Evolutionary conservation across 2,113 vertebrate genomes (phyloP), one percentile per base, ranked within the genome.

Genomic region (Oreochromis niloticus): DNA sequence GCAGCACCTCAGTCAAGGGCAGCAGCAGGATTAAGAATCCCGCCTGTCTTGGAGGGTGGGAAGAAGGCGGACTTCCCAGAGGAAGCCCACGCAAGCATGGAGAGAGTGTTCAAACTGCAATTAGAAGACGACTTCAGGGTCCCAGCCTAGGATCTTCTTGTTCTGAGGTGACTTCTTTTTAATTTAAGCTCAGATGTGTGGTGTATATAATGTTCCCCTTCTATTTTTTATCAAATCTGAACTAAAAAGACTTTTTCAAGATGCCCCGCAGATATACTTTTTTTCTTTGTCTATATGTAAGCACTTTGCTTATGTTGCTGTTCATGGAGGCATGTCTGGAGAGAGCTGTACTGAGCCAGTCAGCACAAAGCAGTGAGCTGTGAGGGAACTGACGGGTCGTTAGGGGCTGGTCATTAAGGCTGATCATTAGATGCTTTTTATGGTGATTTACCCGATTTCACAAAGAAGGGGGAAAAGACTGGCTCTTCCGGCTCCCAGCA

Each of bases 371-470:
- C 93, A 90, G 81, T 87, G 93, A 92, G 92, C 92, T 89, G 91
- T 87, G 92, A 89, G 89, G 61, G 87, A 87, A 82, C 73, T 91
- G 91, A 93, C 82, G 90, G 89, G 92, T 95, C 85, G 87, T 96
- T 95, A 95, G 94, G 87, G 85, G 39, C 56, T 82, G 85, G 80
- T 94, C 93, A 92, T 96, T 95, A 95, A 92, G 90, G 73, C 88
- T 94, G 93, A 95, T 96, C 94, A 95, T 96, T 95, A 94, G 94
- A 91, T 92, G 93, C 91, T 91, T 92, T 93, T 95, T 93, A 94
- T 92, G 92, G 90, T 71, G 92, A 93, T 93, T 94, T 93, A 89
- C 80, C 68, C 71, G 12, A 88, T 93, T 93, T 92, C 82, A 86
- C 87, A 75, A 80, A 82, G 68, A 90, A 79, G 32, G 36, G 83